Evolutionary conservation across 2,113 vertebrate genomes (phyloP), one percentile per base, ranked within the genome.

Genomic region (Eclectus roratus): DNA sequence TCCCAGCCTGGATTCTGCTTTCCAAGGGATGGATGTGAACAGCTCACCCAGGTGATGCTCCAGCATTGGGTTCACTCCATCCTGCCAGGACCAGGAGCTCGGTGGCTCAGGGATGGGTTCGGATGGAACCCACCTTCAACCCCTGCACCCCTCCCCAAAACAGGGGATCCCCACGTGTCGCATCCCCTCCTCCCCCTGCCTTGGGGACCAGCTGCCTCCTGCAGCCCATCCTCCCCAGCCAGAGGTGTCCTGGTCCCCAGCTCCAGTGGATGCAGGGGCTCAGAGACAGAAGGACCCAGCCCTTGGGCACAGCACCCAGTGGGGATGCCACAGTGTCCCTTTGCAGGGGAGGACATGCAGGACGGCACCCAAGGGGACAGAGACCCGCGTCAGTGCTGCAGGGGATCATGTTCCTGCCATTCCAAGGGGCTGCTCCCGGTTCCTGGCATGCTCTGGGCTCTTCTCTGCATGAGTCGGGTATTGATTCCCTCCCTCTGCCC

Each of bases 31-130:
- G 43, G 53, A 14, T 46, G 28, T 35, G 43, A 73, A 9, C 60
- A 63, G 35, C 69, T 55, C 3, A 0, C 21, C 72, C 6, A 0
- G 1, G 17, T 4, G 60, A 52, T 35, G 73, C 85, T 68, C n/a
- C 1, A 0, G 33, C 2, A 0, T 1, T 24, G 41, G 31, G 20
- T 16, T 28, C 6, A 0, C 41, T 80, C 25, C 35, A 15, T 18
- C 35, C 52, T 17, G 47, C 72, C 28, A 7, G 56, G n/a, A 60
- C 5, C 3, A 1, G 68, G 56, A 85, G 46, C 50, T 31, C 29
- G 63, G 71, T 2, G 5, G 63, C 52, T 47, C 13, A 1, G 33
- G 37, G 35, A 28, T 17, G 37, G 49, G 15, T 14, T 12, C 0
- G 4, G 37, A 10, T 25, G 29, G 55, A 73, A 28, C 2, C 10